A percentile compares a stretch with the other conserved stretches of the same genome.
These are phyloP conservation scores for Nycticebus coucang DNA, from an alignment of 2,113 vertebrate species.

Conservation along the genomic window DNA sequence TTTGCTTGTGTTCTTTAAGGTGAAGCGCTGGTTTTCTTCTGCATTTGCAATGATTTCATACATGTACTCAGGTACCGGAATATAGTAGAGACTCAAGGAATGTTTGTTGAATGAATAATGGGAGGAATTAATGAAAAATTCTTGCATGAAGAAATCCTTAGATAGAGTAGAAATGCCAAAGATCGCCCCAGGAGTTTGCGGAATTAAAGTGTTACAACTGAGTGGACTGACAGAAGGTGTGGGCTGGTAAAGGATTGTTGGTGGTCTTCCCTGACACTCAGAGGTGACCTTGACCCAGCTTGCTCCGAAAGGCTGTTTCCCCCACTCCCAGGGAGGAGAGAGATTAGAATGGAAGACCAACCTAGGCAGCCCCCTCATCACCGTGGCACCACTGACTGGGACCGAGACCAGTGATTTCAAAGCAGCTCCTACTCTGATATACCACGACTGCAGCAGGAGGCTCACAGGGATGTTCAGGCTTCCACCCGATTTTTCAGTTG, in stretches of 20 bases:
- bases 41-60: slow-evolving; percentile 15
- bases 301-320: not conserved
- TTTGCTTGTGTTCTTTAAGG: slow-evolving; percentile 57
- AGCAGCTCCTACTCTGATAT: not conserved
- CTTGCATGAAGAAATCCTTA: slow-evolving; percentile 36
- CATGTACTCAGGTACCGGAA: not conserved
- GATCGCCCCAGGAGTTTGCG: not conserved
- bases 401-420: not conserved
- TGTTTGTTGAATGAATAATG: slow-evolving; percentile 54
- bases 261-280: not conserved
- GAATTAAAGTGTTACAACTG: not conserved
- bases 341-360: not conserved
- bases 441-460: not conserved
- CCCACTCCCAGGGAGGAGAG: not conserved
- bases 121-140: slow-evolving; percentile 41
- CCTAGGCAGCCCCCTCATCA: not conserved
- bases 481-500: not conserved
- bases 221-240: not conserved
- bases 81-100: not conserved
- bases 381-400: not conserved
- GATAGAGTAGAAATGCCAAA: not conserved
- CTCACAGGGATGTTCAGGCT: not conserved
- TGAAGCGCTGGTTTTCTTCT: slow-evolving; percentile 45
- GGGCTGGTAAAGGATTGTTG: not conserved
- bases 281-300: not conserved